Conservation (phyloP, 2,888 invertebrate species). For the Penaeus monodon region DNA sequence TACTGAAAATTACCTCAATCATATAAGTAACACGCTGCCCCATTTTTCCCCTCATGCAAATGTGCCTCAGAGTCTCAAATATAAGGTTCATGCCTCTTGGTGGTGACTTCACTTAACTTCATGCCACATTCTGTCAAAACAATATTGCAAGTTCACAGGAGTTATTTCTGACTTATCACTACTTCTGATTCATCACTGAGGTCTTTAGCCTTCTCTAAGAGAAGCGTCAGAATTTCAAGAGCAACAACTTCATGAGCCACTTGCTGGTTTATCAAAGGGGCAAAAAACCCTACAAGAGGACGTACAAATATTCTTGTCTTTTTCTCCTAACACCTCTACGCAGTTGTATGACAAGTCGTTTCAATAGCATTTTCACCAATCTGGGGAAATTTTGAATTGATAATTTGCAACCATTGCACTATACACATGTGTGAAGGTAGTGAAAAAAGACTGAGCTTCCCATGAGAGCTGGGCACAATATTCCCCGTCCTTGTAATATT, state of each 20-base stretch:
- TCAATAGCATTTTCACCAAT: conserved; percentile 93
- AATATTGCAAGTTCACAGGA: conserved; percentile 97
- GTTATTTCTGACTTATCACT: conserved; percentile 73
- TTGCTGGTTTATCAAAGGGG: conserved; percentile 96
- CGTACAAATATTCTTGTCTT: conserved; percentile 90
- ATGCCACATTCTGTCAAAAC: conserved; percentile 97
- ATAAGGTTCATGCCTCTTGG: conserved; percentile 84
- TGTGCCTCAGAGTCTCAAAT: conserved; percentile 93
- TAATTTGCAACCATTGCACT: conserved; percentile 93
- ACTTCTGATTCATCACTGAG: conserved; percentile 51
- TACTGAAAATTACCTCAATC: conserved; percentile 85
- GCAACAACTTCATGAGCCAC: conserved; percentile 97
- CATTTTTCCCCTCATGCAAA: conserved; percentile 90
- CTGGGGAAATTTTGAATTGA: conserved; percentile 97
- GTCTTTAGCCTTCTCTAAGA: conserved; percentile 95
- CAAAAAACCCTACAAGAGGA: conserved; percentile 92
- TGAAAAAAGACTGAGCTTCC: conserved; percentile 97
- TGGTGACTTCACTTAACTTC: conserved; percentile 88
- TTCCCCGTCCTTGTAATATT: conserved; percentile 93
- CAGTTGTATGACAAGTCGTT: conserved; percentile 92
- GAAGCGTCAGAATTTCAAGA: conserved; percentile 90
- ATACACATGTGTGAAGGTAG: conserved; percentile 97
- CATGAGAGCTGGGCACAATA: conserved; percentile 91
- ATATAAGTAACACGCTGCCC: conserved; percentile 97
- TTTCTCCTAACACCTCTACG: conserved; percentile 92